Conservation (phyloP, 35 echinoderm and acorn worm species). For the Apostichopus californicus region DNA sequence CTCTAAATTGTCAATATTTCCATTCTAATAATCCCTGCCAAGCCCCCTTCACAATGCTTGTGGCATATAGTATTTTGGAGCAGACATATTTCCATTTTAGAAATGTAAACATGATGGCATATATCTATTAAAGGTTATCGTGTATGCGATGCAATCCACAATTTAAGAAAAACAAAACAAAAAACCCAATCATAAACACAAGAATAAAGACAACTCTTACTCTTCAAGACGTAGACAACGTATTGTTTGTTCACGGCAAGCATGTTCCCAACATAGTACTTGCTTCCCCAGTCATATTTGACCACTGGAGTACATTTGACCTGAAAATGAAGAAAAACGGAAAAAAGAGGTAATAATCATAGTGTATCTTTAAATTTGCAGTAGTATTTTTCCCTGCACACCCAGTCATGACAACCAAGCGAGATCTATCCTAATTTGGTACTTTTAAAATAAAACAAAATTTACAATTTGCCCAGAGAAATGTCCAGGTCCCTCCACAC, state of each 20-base stretch:
- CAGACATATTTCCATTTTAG: too few relatives aligned
- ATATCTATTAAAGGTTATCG: background rate
- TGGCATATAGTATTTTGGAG: too few relatives aligned
- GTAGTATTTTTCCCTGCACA: too few relatives aligned
- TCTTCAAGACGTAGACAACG: conserved; percentile 84
- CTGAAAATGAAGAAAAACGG: conserved; percentile 42
- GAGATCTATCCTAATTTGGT: background rate
- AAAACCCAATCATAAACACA: background rate
- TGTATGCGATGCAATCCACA: background rate
- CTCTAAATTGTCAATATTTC: too few relatives aligned
- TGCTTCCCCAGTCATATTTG: conserved; percentile 98
- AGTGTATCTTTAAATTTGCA: too few relatives aligned
- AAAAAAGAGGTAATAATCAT: background rate
- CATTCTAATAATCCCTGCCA: too few relatives aligned
- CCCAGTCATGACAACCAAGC: too few relatives aligned
- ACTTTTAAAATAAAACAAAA: too few relatives aligned
- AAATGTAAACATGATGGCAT: too few relatives aligned
- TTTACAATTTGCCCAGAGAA: too few relatives aligned
- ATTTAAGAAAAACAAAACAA: background rate
- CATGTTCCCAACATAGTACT: conserved; percentile 91
- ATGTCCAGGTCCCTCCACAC: too few relatives aligned
- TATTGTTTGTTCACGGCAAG: conserved; percentile 87
- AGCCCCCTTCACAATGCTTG: too few relatives aligned
- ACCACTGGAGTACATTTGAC: conserved; percentile 94
- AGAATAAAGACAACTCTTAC: conserved; percentile 48